Evolutionary conservation across 1,140 invertebrate species (phyloP).

Genomic region (Chrysopa pallens): DNA sequence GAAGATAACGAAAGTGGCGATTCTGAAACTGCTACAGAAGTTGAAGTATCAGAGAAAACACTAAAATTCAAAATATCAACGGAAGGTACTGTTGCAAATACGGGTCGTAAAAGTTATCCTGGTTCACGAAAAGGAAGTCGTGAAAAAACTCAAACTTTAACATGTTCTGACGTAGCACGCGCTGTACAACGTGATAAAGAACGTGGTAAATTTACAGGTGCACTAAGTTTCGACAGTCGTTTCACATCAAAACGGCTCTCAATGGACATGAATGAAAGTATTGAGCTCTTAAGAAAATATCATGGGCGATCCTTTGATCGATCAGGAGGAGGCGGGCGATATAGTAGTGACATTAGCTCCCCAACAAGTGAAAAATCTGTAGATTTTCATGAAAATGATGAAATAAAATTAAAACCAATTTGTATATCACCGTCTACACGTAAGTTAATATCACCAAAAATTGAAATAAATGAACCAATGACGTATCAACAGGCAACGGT

Average conservation of each 20-base stretch:
- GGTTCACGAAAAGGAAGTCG: conserved; percentile 38
- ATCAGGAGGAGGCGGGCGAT: background rate
- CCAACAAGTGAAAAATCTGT: background rate
- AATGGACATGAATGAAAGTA: conserved; percentile 17
- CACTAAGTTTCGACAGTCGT: conserved; percentile 21
- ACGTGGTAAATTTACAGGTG: conserved; percentile 8
- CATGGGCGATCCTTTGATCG: background rate
- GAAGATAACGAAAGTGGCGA: conserved; percentile 44
- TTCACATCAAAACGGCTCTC: conserved; percentile 11
- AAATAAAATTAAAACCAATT: background rate
- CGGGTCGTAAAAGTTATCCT: conserved; percentile 36
- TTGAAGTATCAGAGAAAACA: conserved; percentile 56
- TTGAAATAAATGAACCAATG: too few species aligned
- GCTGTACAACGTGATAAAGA: conserved; percentile 16
- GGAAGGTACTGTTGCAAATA: conserved; percentile 28
- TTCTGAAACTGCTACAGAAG: conserved; percentile 51
- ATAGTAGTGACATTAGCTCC: background rate
- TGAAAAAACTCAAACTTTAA: conserved; percentile 24
- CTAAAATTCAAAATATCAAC: conserved; percentile 58
- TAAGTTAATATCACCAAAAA: too few species aligned
- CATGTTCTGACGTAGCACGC: conserved; percentile 13
- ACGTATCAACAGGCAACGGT: too few species aligned
- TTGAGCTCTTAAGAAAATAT: conserved; percentile 9
- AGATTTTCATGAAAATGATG: background rate
- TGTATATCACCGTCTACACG: too few species aligned